Evolutionary conservation across 53 echinoderm and acorn worm species (phyloP).

Genomic region (Antedon mediterranea): DNA sequence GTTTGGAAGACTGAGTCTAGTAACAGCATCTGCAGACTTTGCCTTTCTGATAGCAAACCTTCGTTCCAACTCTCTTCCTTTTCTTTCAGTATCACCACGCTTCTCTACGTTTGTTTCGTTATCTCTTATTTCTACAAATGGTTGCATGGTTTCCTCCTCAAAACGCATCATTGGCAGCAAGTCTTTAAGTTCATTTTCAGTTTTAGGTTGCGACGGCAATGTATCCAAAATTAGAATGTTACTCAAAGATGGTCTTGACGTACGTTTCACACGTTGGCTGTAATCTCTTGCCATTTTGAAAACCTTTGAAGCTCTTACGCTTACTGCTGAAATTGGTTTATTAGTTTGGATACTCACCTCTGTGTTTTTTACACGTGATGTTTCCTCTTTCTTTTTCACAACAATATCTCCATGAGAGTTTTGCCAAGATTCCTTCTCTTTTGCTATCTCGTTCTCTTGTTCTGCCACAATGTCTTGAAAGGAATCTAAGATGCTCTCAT

Average conservation of each 20-base stretch:
- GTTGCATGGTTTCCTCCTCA: background rate
- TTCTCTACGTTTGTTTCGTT: too few relatives aligned
- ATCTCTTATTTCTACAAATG: background rate
- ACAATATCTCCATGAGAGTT: background rate
- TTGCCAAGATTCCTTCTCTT: background rate
- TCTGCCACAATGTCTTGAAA: conserved; percentile 3
- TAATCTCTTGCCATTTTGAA: background rate
- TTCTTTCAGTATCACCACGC: background rate
- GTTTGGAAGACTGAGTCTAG: background rate
- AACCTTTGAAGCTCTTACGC: background rate
- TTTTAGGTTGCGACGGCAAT: background rate
- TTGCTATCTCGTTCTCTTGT: too few relatives aligned
- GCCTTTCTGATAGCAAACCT: background rate
- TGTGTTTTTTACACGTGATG: background rate
- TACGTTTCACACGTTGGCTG: background rate
- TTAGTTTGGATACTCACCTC: background rate
- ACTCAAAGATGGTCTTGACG: background rate
- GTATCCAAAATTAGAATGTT: background rate
- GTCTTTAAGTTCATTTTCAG: background rate
- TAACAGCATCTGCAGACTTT: background rate
- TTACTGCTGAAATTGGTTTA: background rate
- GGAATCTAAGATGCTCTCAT: conserved; percentile 63
- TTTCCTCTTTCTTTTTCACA: background rate
- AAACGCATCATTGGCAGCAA: background rate
- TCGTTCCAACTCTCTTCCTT: background rate